Evolutionary conservation across 2,113 vertebrate species (phyloP), one percentile per base, ranked within the genome.

Genomic region (Boulengeromyrus knoepffleri): DNA sequence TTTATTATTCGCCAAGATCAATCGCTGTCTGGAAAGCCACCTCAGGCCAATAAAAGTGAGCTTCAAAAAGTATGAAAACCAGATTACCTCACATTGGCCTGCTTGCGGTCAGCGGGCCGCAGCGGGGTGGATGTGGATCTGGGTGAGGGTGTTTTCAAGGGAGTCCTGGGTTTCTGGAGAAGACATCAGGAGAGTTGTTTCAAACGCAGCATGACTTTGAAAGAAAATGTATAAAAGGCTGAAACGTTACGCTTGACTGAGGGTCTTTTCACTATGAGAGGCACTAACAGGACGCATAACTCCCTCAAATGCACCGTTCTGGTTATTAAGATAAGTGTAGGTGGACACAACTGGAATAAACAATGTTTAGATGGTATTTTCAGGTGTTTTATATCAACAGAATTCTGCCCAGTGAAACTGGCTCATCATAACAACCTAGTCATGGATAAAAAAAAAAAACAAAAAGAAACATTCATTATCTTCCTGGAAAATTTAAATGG

Each of bases 151-250:
- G 94, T 94, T 90, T 93, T 85, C 90, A 90, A 88, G 13, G 88
- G 90, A 90, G 90, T 92, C 91, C 93, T 96, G 62, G 96, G 95
- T 94, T 96, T 97, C 97, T 99, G 94, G 36, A 92, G 88, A 36
- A 45, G 6, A 88, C 5, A 39, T 36, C 66, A 70, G n/a, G 1
- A 7, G 7, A 62, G 6, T 42, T 17, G 47, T n/a, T 46, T 19
- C 3, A n/a, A 85, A 46, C 3, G 46, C 45, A 87, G 49, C 24
- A 4, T 52, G 13, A 52, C 10, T 31, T n/a, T 50, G 47, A 27
- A 13, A 12, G 17, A 7, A 15, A 27, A 52, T 13, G n/a, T 52
- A 31, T 52, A 87, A 87, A 46, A 47, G 21, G 15, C 42, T 13
- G 21, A 15, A 19, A 56, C 15, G 12, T 50, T 4, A 53, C 0